Percentiles rank a stretch among this genome's conserved stretches.
These are phyloP conservation scores for Diuraphis noxia DNA, from an alignment of 1,140 invertebrate genomes.

Conservation along the genomic window DNA sequence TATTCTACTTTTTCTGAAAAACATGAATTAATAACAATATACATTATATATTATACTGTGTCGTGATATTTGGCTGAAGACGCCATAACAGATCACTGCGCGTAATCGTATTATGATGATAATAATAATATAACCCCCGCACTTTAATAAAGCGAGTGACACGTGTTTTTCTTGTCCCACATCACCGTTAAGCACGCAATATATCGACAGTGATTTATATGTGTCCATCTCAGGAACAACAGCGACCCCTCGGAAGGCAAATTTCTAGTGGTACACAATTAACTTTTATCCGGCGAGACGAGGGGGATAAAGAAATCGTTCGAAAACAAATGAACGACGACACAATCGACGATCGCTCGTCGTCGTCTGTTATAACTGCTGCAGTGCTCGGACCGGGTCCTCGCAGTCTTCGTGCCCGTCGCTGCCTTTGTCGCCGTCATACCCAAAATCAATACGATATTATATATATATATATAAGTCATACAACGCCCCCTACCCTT, in stretches of 20 bases:
- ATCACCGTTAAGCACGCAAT: not conserved
- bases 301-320: not conserved
- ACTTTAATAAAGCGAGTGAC: not conserved
- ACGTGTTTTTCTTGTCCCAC: not conserved
- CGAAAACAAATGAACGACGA: not conserved
- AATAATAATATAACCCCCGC: not conserved
- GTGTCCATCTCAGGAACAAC: not conserved
- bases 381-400: not conserved
- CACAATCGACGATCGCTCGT: not conserved
- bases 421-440: too few relatives aligned
- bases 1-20: not conserved
- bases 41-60: not conserved
- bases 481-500: not conserved
- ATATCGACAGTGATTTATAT: not conserved
- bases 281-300: conserved; percentile 6
- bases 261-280: not conserved
- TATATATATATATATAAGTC: not conserved
- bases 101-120: not conserved
- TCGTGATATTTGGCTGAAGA: not conserved
- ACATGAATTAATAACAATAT: not conserved
- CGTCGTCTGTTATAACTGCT: not conserved
- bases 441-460: not conserved
- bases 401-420: not conserved
- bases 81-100: not conserved
- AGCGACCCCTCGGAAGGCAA: not conserved